phyloP scores from a whole-genome alignment of 2,797 vertebrate genomes.

The Hoplostethus atlanticus region DNA sequence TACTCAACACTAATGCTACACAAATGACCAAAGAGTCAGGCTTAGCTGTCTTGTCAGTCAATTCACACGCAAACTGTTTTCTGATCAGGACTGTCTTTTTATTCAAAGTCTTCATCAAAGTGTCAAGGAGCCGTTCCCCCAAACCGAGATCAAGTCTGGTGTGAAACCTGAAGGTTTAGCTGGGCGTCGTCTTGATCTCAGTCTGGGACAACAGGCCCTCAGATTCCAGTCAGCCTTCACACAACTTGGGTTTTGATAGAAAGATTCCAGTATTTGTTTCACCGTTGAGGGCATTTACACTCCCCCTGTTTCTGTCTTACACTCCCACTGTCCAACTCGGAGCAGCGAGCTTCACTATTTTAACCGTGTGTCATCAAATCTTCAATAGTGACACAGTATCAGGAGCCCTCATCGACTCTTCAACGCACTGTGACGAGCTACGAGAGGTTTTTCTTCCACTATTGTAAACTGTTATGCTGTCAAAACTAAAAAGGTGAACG shows the following conservation, averaged over 20 bases:
- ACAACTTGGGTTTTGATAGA: neutral
- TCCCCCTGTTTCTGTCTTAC: constrained; percentile 12
- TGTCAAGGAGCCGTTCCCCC: constrained; percentile 38
- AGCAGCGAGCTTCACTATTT: constrained; percentile 30
- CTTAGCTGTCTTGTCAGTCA: constrained; percentile 20
- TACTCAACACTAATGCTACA: constrained; percentile 30
- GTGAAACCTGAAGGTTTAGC: neutral
- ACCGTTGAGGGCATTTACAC: constrained; percentile 21
- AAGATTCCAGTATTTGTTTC: constrained; percentile 17
- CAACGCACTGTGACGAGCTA: too few species aligned
- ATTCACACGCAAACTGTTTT: constrained; percentile 38
- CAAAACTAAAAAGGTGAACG: constrained; percentile 61
- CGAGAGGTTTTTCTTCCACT: constrained; percentile 12
- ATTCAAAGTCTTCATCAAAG: constrained; percentile 69
- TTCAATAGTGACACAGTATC: constrained; percentile 32
- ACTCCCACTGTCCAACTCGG: constrained; percentile 16
- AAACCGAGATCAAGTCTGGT: constrained; percentile 30
- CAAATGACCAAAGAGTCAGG: constrained; percentile 65
- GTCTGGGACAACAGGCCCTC: constrained; percentile 21
- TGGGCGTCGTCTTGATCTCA: constrained; percentile 16
- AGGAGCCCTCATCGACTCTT: constrained; percentile 20
- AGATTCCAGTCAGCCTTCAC: constrained; percentile 6
- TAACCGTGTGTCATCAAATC: constrained; percentile 40
- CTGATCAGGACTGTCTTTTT: constrained; percentile 56
- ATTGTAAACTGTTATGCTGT: constrained; percentile 57